Evolutionary conservation across 1,140 invertebrate species (phyloP).

Genomic region (Paraescarpia echinospica): DNA sequence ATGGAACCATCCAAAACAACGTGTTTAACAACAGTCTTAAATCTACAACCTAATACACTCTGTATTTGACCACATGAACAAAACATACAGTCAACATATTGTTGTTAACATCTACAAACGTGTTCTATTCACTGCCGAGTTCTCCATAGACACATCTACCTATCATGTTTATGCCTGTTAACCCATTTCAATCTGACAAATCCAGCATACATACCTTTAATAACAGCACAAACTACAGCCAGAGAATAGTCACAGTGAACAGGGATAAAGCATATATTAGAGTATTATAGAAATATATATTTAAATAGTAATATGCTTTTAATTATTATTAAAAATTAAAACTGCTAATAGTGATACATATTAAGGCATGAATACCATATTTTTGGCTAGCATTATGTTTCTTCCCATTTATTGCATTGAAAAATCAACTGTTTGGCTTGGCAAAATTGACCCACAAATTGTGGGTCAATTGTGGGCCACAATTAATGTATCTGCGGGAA

Average conservation of each 20-base stretch:
- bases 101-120: not conserved
- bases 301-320: not conserved
- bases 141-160: no score
- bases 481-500: not conserved
- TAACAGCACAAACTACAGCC: not conserved
- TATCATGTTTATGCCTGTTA: not conserved
- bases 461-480: not conserved
- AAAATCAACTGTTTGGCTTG: not conserved
- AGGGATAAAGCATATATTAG: not conserved
- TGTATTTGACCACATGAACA: not conserved
- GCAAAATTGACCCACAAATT: no score
- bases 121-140: not conserved
- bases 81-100: not conserved
- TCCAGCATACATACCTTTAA: not conserved
- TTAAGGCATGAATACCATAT: not conserved
- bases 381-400: not conserved
- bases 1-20: not conserved
- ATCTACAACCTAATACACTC: not conserved
- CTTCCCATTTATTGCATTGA: not conserved
- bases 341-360: not conserved
- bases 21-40: not conserved
- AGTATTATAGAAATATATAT: not conserved
- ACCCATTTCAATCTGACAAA: not conserved
- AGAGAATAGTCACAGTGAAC: not conserved
- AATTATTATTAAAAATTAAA: not conserved